Evolutionary conservation across 1,140 invertebrate genomes (phyloP), one percentile per base, ranked within the genome.

Genomic region (Diplogasteroides magnus): DNA sequence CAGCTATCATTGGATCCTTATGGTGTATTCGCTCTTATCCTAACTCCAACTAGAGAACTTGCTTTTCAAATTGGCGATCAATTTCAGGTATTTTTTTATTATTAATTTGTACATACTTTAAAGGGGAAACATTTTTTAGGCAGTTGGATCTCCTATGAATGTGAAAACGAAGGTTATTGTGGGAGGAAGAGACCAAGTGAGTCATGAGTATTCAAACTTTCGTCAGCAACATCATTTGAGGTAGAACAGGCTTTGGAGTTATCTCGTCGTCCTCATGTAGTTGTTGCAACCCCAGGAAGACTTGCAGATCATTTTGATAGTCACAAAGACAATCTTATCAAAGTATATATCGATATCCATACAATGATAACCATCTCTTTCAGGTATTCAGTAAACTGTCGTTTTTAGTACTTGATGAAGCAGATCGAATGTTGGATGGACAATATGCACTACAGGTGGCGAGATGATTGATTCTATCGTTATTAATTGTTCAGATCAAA

Each of bases 231-330:
- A 32, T 64, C 13, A 19, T 48, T 58, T 31, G 19, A 66, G 67
- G 73, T 68, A 13, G 57, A 64, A n/a, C 75, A 77, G 57, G 67
- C 71, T 1, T 27, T 48, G 25, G 68, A 76, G 28, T 55, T 76
- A 3, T 23, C 64, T 13, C 58, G 56, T 26, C 31, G 76, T 15
- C 80, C 80, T 25, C 80, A 82, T 66, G 67, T 83, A 70, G 90
- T 98, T 62, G 92, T 99, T 27, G 97, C 94, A 0, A 98, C 96
- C 14, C 97, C 97, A 0, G 97, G 97, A 63, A 87, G 96, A 72
- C 92, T 99, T 83, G 76, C 76, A 6, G 80, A 82, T 67, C 77
- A 81, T 61, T 69, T 82, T 28, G 71, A 81, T 31, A 69, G 32
- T 59, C 27, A 76, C 69, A n/a, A 28, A 26, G 66, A 74, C 59